Percentiles rank a stretch among this genome's conserved stretches.
phyloP scores from a whole-genome alignment of 2,113 vertebrate genomes.

The Phoxinus phoxinus region DNA sequence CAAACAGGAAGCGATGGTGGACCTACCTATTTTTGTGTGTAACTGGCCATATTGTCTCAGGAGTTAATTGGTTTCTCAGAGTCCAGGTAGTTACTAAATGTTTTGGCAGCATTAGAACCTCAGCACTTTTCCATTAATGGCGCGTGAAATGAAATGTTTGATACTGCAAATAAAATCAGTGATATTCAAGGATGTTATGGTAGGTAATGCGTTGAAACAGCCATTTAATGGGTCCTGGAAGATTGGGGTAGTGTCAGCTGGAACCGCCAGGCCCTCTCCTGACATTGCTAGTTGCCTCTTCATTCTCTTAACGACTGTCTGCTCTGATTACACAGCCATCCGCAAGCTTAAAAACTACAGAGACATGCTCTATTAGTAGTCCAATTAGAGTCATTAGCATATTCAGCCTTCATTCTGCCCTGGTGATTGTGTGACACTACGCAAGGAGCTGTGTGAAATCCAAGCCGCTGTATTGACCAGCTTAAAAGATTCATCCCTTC shows the following conservation, averaged over 20 bases:
- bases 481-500: constrained; percentile 44
- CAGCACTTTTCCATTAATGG: constrained; percentile 99
- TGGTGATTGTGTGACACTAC: constrained; percentile 78
- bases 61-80: constrained; percentile 99
- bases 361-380: constrained; percentile 99
- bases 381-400: constrained; percentile 99
- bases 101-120: constrained; percentile 99
- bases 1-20: constrained; percentile 77
- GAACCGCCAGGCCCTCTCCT: constrained; percentile 99
- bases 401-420: constrained; percentile 96
- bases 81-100: constrained; percentile 99
- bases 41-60: constrained; percentile 99
- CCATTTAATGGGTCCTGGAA: constrained; percentile 99
- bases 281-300: constrained; percentile 99
- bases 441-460: constrained; percentile 67
- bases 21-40: constrained; percentile 99
- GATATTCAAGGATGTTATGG: constrained; percentile 99
- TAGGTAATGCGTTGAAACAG: constrained; percentile 99
- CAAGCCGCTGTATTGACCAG: constrained; percentile 61
- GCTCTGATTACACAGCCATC: constrained; percentile 99
- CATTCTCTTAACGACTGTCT: constrained; percentile 99
- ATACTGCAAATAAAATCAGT: constrained; percentile 99
- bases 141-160: constrained; percentile 99
- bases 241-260: constrained; percentile 99
- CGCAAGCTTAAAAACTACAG: constrained; percentile 96